phyloP scores from a whole-genome alignment of 2,888 invertebrate species.

The Harpalus rubripes region DNA sequence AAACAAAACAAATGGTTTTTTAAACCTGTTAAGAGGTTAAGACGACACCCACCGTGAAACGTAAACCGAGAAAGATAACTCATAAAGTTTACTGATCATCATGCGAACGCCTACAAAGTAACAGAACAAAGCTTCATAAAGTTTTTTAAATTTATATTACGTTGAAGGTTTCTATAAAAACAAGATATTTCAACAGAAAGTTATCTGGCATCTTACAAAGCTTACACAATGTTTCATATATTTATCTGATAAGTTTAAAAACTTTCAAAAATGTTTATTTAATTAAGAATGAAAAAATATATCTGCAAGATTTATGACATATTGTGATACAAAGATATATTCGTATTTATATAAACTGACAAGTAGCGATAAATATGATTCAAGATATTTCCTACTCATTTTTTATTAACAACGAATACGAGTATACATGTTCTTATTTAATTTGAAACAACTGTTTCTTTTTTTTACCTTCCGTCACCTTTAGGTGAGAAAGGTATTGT shows the following conservation, averaged over 20 bases:
- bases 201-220: conserved; percentile 18
- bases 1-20: conserved; percentile 34
- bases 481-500: no score
- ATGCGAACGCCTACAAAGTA: conserved; percentile 12
- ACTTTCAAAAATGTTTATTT: conserved; percentile 5
- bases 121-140: conserved; percentile 40
- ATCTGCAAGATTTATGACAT: conserved; percentile 1
- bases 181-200: conserved; percentile 20
- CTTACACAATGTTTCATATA: conserved; percentile 24
- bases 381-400: neutral
- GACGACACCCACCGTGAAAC: conserved; percentile 25
- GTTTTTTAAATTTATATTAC: conserved; percentile 24
- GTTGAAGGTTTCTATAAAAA: neutral
- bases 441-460: neutral
- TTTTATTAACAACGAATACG: neutral
- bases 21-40: conserved; percentile 3
- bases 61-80: conserved; percentile 14
- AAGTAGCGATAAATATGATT: neutral
- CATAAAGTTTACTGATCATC: conserved; percentile 29
- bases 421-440: neutral
- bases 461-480: no score
- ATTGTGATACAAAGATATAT: neutral
- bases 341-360: neutral
- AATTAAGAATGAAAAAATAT: neutral
- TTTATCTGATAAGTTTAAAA: neutral